Conservation (phyloP, 37 sponge, comb jelly and placozoan genomes). For the Geodia barretti region DNA sequence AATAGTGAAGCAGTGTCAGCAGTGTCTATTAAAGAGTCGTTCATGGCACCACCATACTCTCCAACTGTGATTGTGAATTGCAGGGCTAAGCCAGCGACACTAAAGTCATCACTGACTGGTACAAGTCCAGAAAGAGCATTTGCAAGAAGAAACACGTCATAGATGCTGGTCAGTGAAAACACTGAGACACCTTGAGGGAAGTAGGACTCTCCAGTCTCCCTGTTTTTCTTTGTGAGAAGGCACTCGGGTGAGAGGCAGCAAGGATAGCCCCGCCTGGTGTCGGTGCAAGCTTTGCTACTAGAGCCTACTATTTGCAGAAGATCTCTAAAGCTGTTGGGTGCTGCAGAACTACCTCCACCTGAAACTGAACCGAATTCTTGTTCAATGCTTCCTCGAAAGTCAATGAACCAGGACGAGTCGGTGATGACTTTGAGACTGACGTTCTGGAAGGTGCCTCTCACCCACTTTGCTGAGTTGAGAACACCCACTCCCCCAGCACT, state of each 20-base stretch:
- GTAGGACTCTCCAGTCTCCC: not conserved
- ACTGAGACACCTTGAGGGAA: slow-evolving; percentile 52
- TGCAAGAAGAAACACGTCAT: slow-evolving; percentile 68
- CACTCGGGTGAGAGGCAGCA: slow-evolving; percentile 51
- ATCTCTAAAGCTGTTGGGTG: not conserved
- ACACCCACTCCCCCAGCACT: slow-evolving; percentile 86
- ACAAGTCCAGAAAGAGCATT: not conserved
- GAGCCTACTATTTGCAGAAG: not conserved
- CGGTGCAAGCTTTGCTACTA: not conserved
- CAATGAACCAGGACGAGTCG: slow-evolving; percentile 88
- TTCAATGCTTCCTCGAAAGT: slow-evolving; percentile 50
- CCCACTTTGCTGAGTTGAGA: slow-evolving; percentile 61
- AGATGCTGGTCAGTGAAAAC: slow-evolving; percentile 52
- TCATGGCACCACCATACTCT: slow-evolving; percentile 80
- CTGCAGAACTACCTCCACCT: too few species aligned
- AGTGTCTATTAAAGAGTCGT: slow-evolving; percentile 3
- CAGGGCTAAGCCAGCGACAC: not conserved
- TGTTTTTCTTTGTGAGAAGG: slow-evolving; percentile 27
- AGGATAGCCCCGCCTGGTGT: not conserved
- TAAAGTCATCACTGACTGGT: not conserved
- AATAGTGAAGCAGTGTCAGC: not conserved
- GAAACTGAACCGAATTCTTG: too few species aligned
- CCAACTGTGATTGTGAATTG: slow-evolving; percentile 41
- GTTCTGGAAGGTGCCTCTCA: slow-evolving; percentile 6
- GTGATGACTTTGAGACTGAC: slow-evolving; percentile 13